phyloP scores from a whole-genome alignment of 2,113 vertebrate genomes.

The Aldabrachelys gigantea region DNA sequence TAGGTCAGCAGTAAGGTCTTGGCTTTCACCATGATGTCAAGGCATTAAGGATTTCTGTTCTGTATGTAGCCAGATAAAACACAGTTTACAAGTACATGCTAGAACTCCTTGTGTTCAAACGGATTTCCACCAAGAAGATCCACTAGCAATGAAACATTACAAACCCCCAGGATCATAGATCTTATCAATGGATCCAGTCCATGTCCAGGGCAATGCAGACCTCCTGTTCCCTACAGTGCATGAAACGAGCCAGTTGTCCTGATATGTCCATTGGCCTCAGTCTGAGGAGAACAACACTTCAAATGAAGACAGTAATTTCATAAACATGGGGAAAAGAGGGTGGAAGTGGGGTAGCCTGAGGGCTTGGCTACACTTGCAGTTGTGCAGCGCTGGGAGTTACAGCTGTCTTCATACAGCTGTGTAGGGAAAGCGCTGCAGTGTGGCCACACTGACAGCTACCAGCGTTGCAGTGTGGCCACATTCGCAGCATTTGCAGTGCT shows the following conservation, averaged over 20 bases:
- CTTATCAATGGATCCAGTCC: background rate
- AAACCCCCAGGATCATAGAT: background rate
- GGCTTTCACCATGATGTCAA: background rate
- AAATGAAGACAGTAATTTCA: background rate
- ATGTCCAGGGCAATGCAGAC: background rate
- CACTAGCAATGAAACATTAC: background rate
- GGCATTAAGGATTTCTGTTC: background rate
- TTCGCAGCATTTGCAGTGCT: no score
- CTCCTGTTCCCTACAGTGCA: background rate
- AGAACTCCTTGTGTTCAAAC: background rate
- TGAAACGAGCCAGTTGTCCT: background rate
- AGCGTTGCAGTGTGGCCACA: no score
- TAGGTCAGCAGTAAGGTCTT: background rate
- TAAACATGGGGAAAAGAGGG: background rate
- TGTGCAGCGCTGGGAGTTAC: no score
- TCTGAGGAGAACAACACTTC: background rate
- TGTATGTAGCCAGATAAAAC: background rate
- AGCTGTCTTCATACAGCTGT: no score
- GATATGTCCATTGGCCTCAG: background rate
- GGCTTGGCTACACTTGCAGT: no score
- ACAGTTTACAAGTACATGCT: background rate
- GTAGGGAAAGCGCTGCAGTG: no score
- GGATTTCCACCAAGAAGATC: background rate
- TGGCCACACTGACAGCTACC: no score
- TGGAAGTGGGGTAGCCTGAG: background rate